Conservation (phyloP, 2,888 invertebrate genomes). For the Biston stratarius region DNA sequence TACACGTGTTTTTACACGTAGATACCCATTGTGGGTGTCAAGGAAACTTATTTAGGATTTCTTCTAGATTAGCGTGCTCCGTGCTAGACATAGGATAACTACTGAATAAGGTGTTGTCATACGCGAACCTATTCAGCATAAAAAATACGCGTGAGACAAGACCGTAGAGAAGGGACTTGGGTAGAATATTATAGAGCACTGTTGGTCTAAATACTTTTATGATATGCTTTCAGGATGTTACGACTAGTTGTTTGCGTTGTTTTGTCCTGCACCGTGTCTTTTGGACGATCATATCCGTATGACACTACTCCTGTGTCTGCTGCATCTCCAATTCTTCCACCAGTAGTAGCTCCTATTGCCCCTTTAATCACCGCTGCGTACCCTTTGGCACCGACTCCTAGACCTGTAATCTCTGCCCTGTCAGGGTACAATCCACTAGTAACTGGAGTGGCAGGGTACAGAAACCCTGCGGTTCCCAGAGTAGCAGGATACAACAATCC, state of each 20-base stretch:
- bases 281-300: conserved; percentile 46
- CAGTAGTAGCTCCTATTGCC: conserved; percentile 35
- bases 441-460: conserved; percentile 42
- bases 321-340: conserved; percentile 41
- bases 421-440: conserved; percentile 42
- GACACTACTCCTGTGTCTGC: conserved; percentile 43
- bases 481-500: conserved; percentile 35
- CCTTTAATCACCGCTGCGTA: conserved; percentile 12
- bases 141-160: no score
- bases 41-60: not conserved
- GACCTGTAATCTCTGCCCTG: conserved; percentile 39
- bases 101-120: no score
- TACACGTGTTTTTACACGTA: not conserved
- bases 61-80: not conserved
- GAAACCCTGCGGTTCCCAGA: conserved; percentile 54
- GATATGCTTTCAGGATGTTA: conserved; percentile 15
- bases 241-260: conserved; percentile 28
- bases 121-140: no score
- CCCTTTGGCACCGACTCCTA: conserved; percentile 46
- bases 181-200: not conserved
- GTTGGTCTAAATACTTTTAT: not conserved
- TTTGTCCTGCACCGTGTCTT: conserved; percentile 46
- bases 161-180: no score
- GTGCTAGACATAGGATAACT: no score
- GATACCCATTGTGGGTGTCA: not conserved